Conservation (phyloP, 2,113 vertebrate species). For the Tonatia bakeri region DNA sequence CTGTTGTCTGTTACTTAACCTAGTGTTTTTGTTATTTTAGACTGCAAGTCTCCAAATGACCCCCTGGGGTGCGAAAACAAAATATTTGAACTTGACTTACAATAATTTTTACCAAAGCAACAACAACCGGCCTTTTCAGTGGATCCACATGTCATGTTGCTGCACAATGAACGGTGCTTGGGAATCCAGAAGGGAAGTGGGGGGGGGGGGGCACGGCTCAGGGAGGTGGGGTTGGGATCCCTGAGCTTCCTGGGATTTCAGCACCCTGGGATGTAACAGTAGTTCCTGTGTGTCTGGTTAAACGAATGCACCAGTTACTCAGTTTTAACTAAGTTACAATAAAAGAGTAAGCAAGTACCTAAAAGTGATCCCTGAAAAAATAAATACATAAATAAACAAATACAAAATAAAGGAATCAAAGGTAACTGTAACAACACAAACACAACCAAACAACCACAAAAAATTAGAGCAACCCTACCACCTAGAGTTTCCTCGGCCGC, state of each 20-base stretch:
- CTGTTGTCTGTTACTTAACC: background rate
- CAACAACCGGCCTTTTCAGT: background rate
- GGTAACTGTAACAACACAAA: background rate
- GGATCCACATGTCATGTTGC: background rate
- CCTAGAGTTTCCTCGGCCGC: background rate
- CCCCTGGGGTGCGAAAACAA: background rate
- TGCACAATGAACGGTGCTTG: rapidly evolving
- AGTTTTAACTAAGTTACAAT: background rate
- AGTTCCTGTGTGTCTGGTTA: background rate
- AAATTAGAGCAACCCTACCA: background rate
- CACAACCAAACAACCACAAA: background rate
- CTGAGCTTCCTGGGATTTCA: background rate
- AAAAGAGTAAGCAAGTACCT: background rate
- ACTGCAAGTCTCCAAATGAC: background rate
- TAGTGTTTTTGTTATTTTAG: background rate
- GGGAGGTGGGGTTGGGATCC: background rate
- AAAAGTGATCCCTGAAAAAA: background rate
- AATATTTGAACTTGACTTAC: background rate
- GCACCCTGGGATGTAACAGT: background rate
- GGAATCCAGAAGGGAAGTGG: background rate
- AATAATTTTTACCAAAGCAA: background rate
- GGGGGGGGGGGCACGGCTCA: too few species aligned
- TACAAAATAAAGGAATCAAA: background rate
- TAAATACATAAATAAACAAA: too few species aligned
- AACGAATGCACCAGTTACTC: background rate